Percentiles rank a stretch among this genome's conserved stretches.
phyloP scores from a whole-genome alignment of 2,797 vertebrate species.

The Parotocinclus haroldoi region DNA sequence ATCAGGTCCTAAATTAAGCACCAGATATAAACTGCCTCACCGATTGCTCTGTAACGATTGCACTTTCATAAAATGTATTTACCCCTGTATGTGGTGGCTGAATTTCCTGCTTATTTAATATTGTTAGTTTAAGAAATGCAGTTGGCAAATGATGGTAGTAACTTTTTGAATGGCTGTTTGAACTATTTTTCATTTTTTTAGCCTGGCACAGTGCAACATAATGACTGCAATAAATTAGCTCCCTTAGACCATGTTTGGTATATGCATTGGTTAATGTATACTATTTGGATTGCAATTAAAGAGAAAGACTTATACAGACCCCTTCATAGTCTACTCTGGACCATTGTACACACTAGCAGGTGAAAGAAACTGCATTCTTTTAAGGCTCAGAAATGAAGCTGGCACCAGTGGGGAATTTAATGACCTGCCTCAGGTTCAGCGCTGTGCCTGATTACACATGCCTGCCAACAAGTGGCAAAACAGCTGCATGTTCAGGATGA shows the following conservation, averaged over 20 bases:
- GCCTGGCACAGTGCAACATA: not conserved
- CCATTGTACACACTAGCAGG: constrained; percentile 25
- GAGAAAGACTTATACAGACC: constrained; percentile 7
- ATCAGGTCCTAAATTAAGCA: too few species aligned
- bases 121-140: too few species aligned
- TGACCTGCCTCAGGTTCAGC: constrained; percentile 43
- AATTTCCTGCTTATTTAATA: too few species aligned
- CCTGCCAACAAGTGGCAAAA: constrained; percentile 23
- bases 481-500: constrained; percentile 6
- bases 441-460: constrained; percentile 25
- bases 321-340: not conserved
- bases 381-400: constrained; percentile 39
- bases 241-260: not conserved
- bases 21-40: too few species aligned
- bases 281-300: not conserved
- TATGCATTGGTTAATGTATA: not conserved
- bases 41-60: too few species aligned
- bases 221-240: not conserved
- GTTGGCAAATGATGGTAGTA: too few species aligned
- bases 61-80: too few species aligned
- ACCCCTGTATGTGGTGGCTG: too few species aligned
- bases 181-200: constrained; percentile 3
- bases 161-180: too few species aligned
- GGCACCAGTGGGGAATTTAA: constrained; percentile 40
- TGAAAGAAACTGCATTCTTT: constrained; percentile 41